These are phyloP conservation scores for Trachelus tabidus DNA, from an alignment of 2,888 invertebrate species.

Conservation along the genomic window DNA sequence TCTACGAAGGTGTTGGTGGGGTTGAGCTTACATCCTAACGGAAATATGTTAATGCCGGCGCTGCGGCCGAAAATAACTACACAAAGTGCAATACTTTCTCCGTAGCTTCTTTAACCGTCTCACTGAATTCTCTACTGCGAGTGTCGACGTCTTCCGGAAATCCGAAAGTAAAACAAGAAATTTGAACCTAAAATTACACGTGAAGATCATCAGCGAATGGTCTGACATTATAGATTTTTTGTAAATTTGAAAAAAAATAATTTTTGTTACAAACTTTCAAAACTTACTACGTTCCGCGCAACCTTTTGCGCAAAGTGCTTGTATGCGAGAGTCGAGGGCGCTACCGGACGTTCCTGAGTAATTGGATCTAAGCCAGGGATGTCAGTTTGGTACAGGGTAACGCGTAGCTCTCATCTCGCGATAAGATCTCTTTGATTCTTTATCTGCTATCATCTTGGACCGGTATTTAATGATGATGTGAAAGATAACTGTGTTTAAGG, in stretches of 20 bases:
- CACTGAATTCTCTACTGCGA: background rate
- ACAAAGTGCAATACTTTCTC: slow-evolving; percentile 21
- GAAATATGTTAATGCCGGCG: slow-evolving; percentile 37
- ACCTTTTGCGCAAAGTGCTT: background rate
- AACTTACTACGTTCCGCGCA: background rate
- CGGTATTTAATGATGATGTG: background rate
- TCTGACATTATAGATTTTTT: background rate
- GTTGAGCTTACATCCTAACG: slow-evolving; percentile 24
- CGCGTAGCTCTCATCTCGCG: background rate
- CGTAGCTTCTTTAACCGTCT: slow-evolving; percentile 5
- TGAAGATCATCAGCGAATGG: background rate
- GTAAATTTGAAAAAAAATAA: background rate
- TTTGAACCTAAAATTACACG: background rate
- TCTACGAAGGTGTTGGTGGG: background rate
- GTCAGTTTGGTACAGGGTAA: background rate
- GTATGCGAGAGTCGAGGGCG: background rate
- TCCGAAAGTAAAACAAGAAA: background rate
- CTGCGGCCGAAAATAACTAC: slow-evolving; percentile 48
- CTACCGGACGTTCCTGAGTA: background rate
- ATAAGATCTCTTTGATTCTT: background rate
- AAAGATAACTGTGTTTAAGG: background rate
- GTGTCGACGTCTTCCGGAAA: background rate
- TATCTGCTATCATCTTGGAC: background rate
- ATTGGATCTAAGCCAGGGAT: background rate
- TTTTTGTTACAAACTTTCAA: background rate